These are phyloP conservation scores for Noctua janthe DNA, from an alignment of 2,888 invertebrate species.

Conservation along the genomic window DNA sequence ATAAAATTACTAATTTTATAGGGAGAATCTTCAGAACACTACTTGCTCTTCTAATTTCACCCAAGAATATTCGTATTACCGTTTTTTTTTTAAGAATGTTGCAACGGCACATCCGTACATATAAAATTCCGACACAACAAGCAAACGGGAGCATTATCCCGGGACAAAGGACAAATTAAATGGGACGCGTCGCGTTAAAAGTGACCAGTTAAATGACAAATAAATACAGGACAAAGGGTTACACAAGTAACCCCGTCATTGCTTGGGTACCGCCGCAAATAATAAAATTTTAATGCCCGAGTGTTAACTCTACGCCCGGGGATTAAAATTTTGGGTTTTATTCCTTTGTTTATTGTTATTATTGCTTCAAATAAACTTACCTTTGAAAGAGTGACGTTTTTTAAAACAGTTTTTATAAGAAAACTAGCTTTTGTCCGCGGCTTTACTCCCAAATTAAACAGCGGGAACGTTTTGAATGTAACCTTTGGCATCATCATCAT, in stretches of 20 bases:
- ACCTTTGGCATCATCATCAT: neutral
- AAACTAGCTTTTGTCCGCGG: too few species aligned
- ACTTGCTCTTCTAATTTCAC: neutral
- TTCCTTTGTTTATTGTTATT: neutral
- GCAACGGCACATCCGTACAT: neutral
- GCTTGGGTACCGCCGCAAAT: constrained; percentile 31
- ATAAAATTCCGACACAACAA: constrained; percentile 23
- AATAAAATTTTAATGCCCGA: constrained; percentile 22
- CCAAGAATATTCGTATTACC: neutral
- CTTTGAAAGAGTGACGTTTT: neutral
- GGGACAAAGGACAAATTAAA: constrained; percentile 61
- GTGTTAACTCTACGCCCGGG: neutral
- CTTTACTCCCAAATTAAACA: neutral
- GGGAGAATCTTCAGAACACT: neutral
- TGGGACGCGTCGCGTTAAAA: constrained; percentile 62
- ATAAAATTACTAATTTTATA: neutral
- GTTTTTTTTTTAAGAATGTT: too few species aligned
- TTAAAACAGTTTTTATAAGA: neutral
- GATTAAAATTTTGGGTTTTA: constrained; percentile 19
- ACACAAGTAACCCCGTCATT: constrained; percentile 22
- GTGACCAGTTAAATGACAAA: constrained; percentile 74
- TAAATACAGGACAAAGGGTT: constrained; percentile 66
- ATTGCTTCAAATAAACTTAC: neutral
- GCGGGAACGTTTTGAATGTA: neutral
- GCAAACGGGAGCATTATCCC: constrained; percentile 35